Evolutionary conservation across 2,888 invertebrate genomes (phyloP), one percentile per base, ranked within the genome.

Genomic region (Acanthococcus lagerstroemiae): DNA sequence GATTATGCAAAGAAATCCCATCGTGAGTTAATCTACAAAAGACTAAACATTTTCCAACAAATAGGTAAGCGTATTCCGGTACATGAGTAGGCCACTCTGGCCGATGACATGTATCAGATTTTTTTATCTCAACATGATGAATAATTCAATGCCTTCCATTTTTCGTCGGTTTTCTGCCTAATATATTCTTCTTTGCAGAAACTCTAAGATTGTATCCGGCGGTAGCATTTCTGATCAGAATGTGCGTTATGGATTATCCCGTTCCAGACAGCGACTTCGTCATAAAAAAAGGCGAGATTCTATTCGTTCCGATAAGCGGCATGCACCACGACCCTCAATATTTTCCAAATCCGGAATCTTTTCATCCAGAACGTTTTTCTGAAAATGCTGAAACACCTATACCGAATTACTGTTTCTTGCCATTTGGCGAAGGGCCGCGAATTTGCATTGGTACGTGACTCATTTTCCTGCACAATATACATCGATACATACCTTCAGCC

Each of bases 121-220:
- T 37, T 37, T 37, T 37, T n/a, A 1, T 37, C n/a, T n/a, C n/a
- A n/a, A n/a, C n/a, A n/a, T 37, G n/a, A 15, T 37, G 12, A 15
- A n/a, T 37, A 37, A 6, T 30, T 30, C 6, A 9, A n/a, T 37
- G 37, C 3, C 12, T 15, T 15, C n/a, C 12, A 37, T 37, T 15
- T 37, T 37, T 15, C 12, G 12, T 37, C 12, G n/a, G 1, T 37
- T 1, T 15, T 37, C 12, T 1, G n/a, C 37, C 37, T 37, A n/a
- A n/a, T 37, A n/a, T 25, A 4, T 19, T 25, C 4, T 4, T 12
- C 46, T 3, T 45, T 71, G 24, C 73, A 81, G 83, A 83, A 74
- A 81, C 82, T 1, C 74, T 83, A 69, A 75, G 83, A 52, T 79
- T 82, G 72, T 81, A 82, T 73, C 83, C 83, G 4, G 79, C 82